phyloP scores from a whole-genome alignment of 2,888 invertebrate species.

The Drosophila barbarae region DNA sequence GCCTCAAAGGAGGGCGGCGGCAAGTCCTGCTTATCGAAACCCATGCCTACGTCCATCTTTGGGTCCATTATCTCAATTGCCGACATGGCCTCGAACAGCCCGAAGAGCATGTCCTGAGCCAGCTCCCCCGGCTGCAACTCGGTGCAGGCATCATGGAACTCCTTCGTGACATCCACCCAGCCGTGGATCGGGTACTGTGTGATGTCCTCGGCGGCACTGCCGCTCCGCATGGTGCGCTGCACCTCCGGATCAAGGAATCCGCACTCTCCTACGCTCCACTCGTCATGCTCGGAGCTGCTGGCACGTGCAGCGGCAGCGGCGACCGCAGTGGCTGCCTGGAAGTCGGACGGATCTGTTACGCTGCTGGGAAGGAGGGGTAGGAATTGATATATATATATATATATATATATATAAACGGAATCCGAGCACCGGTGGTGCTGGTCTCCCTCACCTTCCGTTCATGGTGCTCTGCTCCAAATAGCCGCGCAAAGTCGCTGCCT shows the following conservation, averaged over 20 bases:
- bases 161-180: constrained; percentile 80
- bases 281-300: constrained; percentile 50
- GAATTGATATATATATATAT: neutral
- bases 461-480: constrained; percentile 6
- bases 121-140: constrained; percentile 94
- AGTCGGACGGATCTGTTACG: constrained; percentile 57
- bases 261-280: constrained; percentile 69
- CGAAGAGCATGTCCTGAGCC: constrained; percentile 93
- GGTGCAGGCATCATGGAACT: constrained; percentile 83
- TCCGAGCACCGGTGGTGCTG: neutral
- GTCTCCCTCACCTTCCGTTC: constrained; percentile 32
- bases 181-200: constrained; percentile 76
- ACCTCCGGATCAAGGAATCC: constrained; percentile 64
- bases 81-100: constrained; percentile 99
- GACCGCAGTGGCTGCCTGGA: constrained; percentile 74
- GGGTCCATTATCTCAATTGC: constrained; percentile 99
- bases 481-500: neutral
- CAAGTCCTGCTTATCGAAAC: constrained; percentile 92
- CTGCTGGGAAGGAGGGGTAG: constrained; percentile 4
- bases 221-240: constrained; percentile 66
- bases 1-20: constrained; percentile 93
- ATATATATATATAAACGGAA: neutral
- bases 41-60: constrained; percentile 99
- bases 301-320: constrained; percentile 56
- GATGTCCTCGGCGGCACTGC: constrained; percentile 67